phyloP scores from a whole-genome alignment of 2,888 invertebrate species.

The Hydrotaea cyrtoneurina region DNA sequence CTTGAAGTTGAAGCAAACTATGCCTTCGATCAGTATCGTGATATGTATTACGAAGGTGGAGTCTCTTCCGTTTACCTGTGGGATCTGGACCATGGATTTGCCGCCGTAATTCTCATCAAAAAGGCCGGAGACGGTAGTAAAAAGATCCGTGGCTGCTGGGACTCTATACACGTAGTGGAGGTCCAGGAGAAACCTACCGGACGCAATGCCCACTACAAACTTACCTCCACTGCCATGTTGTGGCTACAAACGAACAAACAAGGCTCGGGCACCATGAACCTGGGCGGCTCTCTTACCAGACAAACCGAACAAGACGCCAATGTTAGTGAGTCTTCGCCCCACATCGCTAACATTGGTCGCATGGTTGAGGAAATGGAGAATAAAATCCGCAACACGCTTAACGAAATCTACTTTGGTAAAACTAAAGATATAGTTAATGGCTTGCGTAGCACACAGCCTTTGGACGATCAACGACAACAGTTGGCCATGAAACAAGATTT shows the following conservation, averaged over 20 bases:
- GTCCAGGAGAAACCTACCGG: slow-evolving; percentile 98
- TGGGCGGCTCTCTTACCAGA: slow-evolving; percentile 98
- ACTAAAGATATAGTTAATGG: slow-evolving; percentile 99
- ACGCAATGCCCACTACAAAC: slow-evolving; percentile 97
- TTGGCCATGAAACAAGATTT: slow-evolving; percentile 92
- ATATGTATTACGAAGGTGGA: slow-evolving; percentile 99
- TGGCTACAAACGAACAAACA: slow-evolving; percentile 99
- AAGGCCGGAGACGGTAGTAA: slow-evolving; percentile 99
- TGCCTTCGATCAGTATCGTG: slow-evolving; percentile 99
- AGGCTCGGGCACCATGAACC: slow-evolving; percentile 98
- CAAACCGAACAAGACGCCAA: slow-evolving; percentile 96
- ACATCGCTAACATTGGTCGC: slow-evolving; percentile 98
- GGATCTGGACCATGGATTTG: slow-evolving; percentile 99
- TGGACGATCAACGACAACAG: slow-evolving; percentile 92
- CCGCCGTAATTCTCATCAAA: slow-evolving; percentile 98
- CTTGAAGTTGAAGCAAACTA: slow-evolving; percentile 98
- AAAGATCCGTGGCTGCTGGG: slow-evolving; percentile 99
- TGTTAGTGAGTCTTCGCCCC: slow-evolving; percentile 96
- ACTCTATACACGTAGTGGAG: slow-evolving; percentile 99
- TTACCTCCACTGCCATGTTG: slow-evolving; percentile 99
- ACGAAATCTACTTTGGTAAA: slow-evolving; percentile 99
- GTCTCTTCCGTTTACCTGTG: slow-evolving; percentile 99
- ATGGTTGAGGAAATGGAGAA: slow-evolving; percentile 99
- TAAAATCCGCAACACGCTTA: slow-evolving; percentile 98
- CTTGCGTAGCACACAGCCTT: slow-evolving; percentile 89